These are phyloP conservation scores for Stenodera caucasica DNA, from an alignment of 2,888 invertebrate genomes.

Conservation along the genomic window DNA sequence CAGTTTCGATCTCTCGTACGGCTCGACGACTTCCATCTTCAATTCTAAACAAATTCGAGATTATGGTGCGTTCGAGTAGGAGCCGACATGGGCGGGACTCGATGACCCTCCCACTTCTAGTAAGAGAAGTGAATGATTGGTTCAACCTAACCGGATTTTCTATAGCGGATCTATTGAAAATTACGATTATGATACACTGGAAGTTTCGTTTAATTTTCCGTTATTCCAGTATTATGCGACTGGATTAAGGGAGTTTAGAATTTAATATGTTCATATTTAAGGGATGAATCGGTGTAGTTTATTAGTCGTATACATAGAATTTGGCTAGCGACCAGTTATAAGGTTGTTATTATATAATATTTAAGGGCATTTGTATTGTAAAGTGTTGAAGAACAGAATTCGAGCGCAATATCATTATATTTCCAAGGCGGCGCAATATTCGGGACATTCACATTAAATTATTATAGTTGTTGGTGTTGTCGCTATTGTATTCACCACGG, in stretches of 20 bases:
- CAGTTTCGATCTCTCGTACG: too few relatives aligned
- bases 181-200: too few relatives aligned
- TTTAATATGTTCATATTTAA: background rate
- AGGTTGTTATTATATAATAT: background rate
- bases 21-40: too few relatives aligned
- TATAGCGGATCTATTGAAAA: too few relatives aligned
- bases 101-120: too few relatives aligned
- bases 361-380: background rate
- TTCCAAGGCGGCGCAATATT: slow-evolving; percentile 32
- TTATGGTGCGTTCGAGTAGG: too few relatives aligned
- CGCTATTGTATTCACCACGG: slow-evolving; percentile 34
- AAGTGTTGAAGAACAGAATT: slow-evolving; percentile 6
- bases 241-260: background rate
- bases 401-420: slow-evolving; percentile 29
- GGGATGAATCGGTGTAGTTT: background rate
- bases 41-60: too few relatives aligned
- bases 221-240: background rate
- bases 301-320: background rate
- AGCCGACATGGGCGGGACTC: too few relatives aligned
- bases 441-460: slow-evolving; percentile 36
- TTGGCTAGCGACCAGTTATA: background rate
- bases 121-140: too few relatives aligned
- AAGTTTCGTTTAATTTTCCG: background rate
- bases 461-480: slow-evolving; percentile 34
- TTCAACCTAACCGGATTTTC: too few relatives aligned